Evolutionary conservation across 2,113 vertebrate genomes (phyloP).

Genomic region (Sarotherodon lohbergeri): DNA sequence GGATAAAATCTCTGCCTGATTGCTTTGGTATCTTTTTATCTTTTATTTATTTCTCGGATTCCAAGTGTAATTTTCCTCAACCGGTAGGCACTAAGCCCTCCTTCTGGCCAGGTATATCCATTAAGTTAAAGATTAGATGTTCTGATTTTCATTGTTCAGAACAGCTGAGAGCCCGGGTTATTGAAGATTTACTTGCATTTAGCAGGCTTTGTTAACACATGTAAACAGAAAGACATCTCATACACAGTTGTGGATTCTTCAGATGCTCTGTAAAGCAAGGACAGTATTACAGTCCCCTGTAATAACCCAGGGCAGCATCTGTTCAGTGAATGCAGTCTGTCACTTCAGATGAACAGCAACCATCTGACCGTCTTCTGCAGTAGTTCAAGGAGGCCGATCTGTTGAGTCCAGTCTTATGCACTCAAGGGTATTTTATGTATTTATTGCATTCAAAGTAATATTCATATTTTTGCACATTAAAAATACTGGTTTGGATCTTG

Average conservation of each 20-base stretch:
- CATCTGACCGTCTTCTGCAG: neutral
- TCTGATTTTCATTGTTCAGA: neutral
- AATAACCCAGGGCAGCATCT: neutral
- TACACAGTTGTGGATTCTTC: neutral
- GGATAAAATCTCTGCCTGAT: neutral
- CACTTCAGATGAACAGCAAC: neutral
- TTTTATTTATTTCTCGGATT: neutral
- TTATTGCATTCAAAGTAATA: neutral
- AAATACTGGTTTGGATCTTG: neutral
- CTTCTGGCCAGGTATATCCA: neutral
- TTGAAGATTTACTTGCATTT: neutral
- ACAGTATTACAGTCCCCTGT: neutral
- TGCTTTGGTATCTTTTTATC: neutral
- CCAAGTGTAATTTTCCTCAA: neutral
- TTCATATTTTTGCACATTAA: neutral
- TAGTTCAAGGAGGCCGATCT: neutral
- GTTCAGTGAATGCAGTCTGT: neutral
- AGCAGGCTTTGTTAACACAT: neutral
- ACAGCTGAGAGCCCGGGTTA: neutral
- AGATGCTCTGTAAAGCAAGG: neutral
- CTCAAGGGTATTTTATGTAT: neutral
- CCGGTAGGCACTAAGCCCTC: neutral
- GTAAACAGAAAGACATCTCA: neutral
- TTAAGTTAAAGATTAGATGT: neutral
- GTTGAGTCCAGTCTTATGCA: neutral